Base-by-base conservation (phyloP, 2,888 invertebrate genomes). In the Drosophila meridionalis region DNA sequence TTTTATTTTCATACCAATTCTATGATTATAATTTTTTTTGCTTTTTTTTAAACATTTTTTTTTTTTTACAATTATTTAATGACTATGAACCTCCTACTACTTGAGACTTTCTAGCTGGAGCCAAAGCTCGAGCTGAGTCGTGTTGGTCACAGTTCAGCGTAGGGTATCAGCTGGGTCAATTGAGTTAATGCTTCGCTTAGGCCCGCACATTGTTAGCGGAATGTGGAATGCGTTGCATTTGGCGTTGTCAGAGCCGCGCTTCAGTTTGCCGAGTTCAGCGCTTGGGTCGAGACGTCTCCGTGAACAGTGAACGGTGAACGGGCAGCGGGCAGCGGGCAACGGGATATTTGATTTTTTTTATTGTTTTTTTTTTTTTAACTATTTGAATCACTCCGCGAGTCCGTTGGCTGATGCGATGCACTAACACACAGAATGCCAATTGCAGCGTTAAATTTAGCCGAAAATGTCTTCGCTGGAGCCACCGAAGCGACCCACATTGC, bases 231-330 rank as follows among this genome's bases (percentile, higher is more conserved):
- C 36, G 40, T 50, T 64, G 50, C 42, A 30, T 60, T 34, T 30
- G 38, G 32, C n/a, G 14, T 20, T 59, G 42, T 28, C 34, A 36
- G 67, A 50, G 61, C 38, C 42, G 56, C 45, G 58, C 34, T 58
- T 58, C 58, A 58, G 58, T 58, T 43, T 26, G 58, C 26, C 3
- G 58, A 14, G 58, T 45, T 2, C 26, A 36, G 72, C 82, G 84
- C 62, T 72, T 60, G 73, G 80, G 73, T 85, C 69, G 73, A 87
- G 74, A 85, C 88, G 89, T 75, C 36, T 56, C 56, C 2, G 53
- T 36, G 38, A 38, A 14, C 36, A 8, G 53, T 20, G 34, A 53
- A 14, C 14, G 20, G n/a, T 14, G 4, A 40, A 5, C 20, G 20
- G 38, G 7, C n/a, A 50, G 14, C 48, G 30, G 30, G n/a, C 32